Evolutionary conservation across 1,140 invertebrate genomes (phyloP).

Genomic region (Thalassaphorura encarpata): DNA sequence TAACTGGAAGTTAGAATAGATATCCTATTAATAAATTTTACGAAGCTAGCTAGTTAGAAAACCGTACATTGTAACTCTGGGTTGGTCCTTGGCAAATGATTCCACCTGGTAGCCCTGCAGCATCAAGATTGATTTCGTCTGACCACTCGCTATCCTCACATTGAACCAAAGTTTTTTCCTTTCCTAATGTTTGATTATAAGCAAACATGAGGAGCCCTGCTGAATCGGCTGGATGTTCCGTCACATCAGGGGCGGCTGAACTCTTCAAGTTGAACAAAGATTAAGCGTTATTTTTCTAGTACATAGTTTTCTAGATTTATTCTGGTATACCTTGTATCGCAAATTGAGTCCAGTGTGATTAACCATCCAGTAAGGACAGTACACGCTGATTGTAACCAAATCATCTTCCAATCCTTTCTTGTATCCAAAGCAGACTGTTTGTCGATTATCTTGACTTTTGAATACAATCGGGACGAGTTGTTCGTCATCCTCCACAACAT

Average conservation of each 20-base stretch:
- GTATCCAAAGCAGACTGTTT: background rate
- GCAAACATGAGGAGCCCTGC: background rate
- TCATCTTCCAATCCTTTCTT: background rate
- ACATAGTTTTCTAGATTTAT: no score
- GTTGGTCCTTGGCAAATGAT: no score
- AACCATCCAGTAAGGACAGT: slow-evolving; percentile 6
- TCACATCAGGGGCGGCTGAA: no score
- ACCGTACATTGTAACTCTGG: no score
- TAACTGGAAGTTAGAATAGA: no score
- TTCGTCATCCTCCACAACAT: background rate
- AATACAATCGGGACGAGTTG: background rate
- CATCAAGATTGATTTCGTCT: background rate
- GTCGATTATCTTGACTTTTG: background rate
- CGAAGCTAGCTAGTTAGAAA: no score
- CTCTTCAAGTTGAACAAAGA: no score
- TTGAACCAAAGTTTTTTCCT: no score
- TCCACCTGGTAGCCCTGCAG: background rate
- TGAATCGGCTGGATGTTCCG: background rate
- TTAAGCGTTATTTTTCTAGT: no score
- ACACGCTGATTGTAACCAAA: background rate
- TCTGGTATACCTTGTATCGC: slow-evolving; percentile 1
- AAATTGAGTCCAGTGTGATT: background rate
- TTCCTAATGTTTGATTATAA: background rate
- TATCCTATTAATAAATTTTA: no score
- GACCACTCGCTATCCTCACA: background rate